Base-by-base conservation (phyloP, 2,113 vertebrate genomes). In the Hippolais icterina region DNA sequence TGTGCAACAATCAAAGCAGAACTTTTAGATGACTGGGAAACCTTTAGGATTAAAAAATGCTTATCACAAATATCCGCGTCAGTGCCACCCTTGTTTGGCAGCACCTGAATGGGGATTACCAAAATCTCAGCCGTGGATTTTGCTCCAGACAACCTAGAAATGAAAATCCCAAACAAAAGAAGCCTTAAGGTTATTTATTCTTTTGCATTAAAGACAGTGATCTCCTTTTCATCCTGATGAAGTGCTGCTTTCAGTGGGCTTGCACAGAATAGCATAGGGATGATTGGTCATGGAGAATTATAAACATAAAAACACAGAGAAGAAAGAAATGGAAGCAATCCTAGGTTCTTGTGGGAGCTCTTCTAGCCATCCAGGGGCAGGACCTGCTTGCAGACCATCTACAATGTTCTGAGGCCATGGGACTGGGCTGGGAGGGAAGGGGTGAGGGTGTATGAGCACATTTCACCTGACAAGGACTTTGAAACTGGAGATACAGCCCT, bases 391-490 rank as follows among this genome's bases (percentile, higher is more conserved):
- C 61, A 21, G 11, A 60, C 8, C n/a, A 56, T 31, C 35, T 44
- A 22, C 79, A 84, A 4, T 35, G 33, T 50, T 22, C 35, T 0
- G 3, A 31, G 28, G 57, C 20, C 1, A 6, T 54, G 52, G 39
- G 33, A 33, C 35, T 87, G 59, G 28, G 39, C 57, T 49, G 44
- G 56, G 16, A 79, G 42, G 14, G 16, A 41, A 65, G 15, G 64
- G 22, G 28, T 0, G 0, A 57, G 18, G 14, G 10, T 57, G 28
- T 20, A 5, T 16, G 29, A 41, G 15, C 15, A 22, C 11, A 6
- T 15, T 35, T 46, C 0, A 16, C 0, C 1, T 65, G 76, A 44
- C 59, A 70, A 81, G 60, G 84, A 35, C 46, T 12, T 4, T 68
- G 52, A 79, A 72, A 68, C 15, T n/a, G 57, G 59, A 83, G n/a